Conservation (phyloP, 1,140 invertebrate species). For the Copidosoma floridanum region DNA sequence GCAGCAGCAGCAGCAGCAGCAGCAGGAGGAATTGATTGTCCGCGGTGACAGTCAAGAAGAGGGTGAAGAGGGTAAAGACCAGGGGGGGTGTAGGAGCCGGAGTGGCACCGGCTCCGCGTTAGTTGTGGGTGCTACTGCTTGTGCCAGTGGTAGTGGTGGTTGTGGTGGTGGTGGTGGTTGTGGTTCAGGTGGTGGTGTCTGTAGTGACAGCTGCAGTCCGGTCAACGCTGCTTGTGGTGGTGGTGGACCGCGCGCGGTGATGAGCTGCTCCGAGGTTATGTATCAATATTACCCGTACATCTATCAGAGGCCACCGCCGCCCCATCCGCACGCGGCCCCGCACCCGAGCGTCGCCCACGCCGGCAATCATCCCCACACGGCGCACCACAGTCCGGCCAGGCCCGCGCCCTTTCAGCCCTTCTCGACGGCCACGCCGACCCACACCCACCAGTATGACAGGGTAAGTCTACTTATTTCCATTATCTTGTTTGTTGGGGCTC, state of each 20-base stretch:
- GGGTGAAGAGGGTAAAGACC: too few relatives aligned
- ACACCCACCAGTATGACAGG: slow-evolving; percentile 59
- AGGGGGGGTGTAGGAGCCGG: too few relatives aligned
- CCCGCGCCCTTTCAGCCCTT: slow-evolving; percentile 56
- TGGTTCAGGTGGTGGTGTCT: too few relatives aligned
- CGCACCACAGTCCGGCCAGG: slow-evolving; percentile 53
- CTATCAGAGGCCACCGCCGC: slow-evolving; percentile 59
- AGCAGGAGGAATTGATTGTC: too few relatives aligned
- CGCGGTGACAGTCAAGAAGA: too few relatives aligned
- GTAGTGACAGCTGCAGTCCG: background rate
- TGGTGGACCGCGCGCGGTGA: slow-evolving; percentile 57
- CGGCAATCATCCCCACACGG: slow-evolving; percentile 48
- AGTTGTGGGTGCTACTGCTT: too few relatives aligned
- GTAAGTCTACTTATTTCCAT: slow-evolving; percentile 44
- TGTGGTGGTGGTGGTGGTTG: too few relatives aligned
- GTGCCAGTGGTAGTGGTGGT: too few relatives aligned
- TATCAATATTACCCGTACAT: slow-evolving; percentile 65
- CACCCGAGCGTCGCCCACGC: slow-evolving; percentile 38
- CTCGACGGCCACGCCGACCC: slow-evolving; percentile 47
- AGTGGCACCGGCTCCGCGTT: too few relatives aligned
- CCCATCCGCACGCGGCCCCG: slow-evolving; percentile 50
- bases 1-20: too few relatives aligned
- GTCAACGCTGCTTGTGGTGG: too few relatives aligned
- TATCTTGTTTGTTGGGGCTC: too few relatives aligned
- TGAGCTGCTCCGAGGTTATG: slow-evolving; percentile 65